Base-by-base conservation (phyloP, 2,797 vertebrate species). In the Clarias laeviceps region DNA sequence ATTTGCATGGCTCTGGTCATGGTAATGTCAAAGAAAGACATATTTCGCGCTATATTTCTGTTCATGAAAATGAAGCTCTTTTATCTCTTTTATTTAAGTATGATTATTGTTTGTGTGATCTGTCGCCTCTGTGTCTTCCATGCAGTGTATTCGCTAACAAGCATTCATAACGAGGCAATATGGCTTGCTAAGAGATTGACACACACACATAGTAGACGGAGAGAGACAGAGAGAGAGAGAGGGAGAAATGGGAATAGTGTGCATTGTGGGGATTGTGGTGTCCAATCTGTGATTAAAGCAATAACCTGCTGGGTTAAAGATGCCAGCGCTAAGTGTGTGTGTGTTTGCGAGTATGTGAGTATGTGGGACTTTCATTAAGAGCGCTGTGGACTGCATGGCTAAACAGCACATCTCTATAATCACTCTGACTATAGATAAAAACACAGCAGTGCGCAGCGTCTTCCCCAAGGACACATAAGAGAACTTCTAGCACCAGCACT, bases 391-490 rank as follows among this genome's bases (percentile, higher is more conserved):
- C 87, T 85, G 80, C 86, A 86, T 87, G 66, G 83, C 82, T 90
- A 90, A 94, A 94, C 87, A 87, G 90, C 90, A 87, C 87, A 89
- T 93, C 92, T 92, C 91, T 93, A 92, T 94, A 93, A 95, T 94
- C 93, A 94, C 92, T 94, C 93, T 93, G 91, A 92, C 89, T 91
- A 81, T 91, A 88, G 91, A 89, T 84, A 89, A 91, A 93, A 94
- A 91, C 91, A 90, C 90, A 87, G 89, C 88, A 72, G 90, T 91
- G 92, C 8, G 24, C 61, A 93, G 91, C 61, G 17, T 92, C 92
- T 91, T 90, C 92, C 94, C 93, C 81, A 89, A 91, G 92, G 93
- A 91, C 91, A 94, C 92, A 92, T 93, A 93, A 93, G 92, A 91
- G 92, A 93, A 92, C 91, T 86, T 92, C 90, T 88, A 84, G 88